Conservation (phyloP, 2,797 vertebrate genomes). For the Onychomys arenicola region DNA sequence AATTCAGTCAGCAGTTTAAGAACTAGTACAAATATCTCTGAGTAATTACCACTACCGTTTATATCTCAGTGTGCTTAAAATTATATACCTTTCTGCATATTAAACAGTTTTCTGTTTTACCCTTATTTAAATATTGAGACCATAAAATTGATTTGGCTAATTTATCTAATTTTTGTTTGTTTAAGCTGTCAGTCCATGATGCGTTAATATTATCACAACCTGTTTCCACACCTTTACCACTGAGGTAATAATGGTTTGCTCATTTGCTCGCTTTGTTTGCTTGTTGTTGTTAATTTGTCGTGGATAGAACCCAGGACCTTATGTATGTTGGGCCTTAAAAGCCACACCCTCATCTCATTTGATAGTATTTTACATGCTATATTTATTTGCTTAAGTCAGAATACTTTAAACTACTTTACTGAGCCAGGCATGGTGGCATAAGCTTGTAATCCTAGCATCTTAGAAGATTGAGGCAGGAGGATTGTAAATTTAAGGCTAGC, state of each 20-base stretch:
- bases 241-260: constrained; percentile 90
- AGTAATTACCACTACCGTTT: constrained; percentile 34
- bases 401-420: constrained; percentile 47
- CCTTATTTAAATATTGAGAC: constrained; percentile 70
- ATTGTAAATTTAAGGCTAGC: background rate
- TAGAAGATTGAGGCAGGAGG: background rate
- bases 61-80: constrained; percentile 55
- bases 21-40: background rate
- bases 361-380: constrained; percentile 62
- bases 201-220: constrained; percentile 96
- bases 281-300: background rate
- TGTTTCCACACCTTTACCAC: constrained; percentile 96
- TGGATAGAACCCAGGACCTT: background rate
- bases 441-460: background rate
- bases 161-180: constrained; percentile 72
- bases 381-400: constrained; percentile 69
- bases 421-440: background rate
- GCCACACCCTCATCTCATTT: constrained; percentile 68
- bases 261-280: constrained; percentile 72
- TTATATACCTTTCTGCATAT: constrained; percentile 37
- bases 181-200: constrained; percentile 96
- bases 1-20: constrained; percentile 41
- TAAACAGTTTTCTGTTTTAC: constrained; percentile 16
- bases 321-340: background rate
- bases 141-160: constrained; percentile 59